phyloP scores from a whole-genome alignment of 1,140 invertebrate genomes.

The Streblospio benedicti region DNA sequence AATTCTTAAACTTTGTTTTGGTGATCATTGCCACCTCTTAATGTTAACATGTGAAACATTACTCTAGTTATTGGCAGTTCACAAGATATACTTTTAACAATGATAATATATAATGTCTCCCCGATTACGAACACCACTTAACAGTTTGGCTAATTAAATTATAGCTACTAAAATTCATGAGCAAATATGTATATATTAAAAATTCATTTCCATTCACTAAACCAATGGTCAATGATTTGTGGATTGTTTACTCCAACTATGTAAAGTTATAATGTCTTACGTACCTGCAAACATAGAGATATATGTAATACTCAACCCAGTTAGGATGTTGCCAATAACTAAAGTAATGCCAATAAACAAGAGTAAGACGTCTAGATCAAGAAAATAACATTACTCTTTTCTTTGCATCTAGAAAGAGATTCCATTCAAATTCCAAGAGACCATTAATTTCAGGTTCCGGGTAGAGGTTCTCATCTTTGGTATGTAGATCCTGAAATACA shows the following conservation, averaged over 20 bases:
- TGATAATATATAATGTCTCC: too few relatives aligned
- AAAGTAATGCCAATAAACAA: not conserved
- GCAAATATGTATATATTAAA: too few relatives aligned
- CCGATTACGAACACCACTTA: too few relatives aligned
- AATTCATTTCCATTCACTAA: too few relatives aligned
- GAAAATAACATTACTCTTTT: constrained; percentile 29
- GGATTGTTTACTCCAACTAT: not conserved
- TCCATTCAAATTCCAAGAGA: constrained; percentile 47
- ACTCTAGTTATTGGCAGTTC: too few relatives aligned
- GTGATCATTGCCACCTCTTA: too few relatives aligned
- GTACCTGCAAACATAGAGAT: not conserved
- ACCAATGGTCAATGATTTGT: too few relatives aligned
- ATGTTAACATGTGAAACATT: too few relatives aligned
- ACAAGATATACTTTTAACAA: too few relatives aligned
- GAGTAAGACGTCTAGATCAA: not conserved
- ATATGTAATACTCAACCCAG: not conserved
- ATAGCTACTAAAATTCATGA: too few relatives aligned
- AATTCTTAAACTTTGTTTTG: too few relatives aligned
- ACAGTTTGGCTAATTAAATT: too few relatives aligned
- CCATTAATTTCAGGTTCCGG: constrained; percentile 28
- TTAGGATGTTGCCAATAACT: not conserved
- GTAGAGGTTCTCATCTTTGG: constrained; percentile 27
- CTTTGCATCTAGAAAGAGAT: constrained; percentile 40
- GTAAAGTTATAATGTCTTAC: not conserved
- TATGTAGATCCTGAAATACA: constrained; percentile 32